phyloP scores from a whole-genome alignment of 2,113 vertebrate genomes.

The Cinclus mexicanus region DNA sequence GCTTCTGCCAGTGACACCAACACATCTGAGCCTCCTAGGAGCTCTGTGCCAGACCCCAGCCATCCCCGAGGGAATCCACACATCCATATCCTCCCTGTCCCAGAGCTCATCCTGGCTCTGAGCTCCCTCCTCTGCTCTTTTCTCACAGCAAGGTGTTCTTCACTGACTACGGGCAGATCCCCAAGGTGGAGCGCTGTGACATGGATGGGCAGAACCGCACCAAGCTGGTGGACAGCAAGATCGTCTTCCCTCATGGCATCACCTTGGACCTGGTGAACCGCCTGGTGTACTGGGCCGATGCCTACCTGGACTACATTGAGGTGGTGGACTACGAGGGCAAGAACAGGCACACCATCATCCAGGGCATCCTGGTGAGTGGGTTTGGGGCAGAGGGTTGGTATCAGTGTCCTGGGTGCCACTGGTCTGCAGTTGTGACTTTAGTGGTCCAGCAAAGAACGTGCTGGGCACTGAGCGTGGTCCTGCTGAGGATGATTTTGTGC shows the following conservation, averaged over 20 bases:
- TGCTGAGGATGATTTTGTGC: rapidly evolving
- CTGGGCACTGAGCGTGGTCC: rapidly evolving
- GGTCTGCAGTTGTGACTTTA: not conserved
- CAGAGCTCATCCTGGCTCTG: not conserved
- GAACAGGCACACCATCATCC: constrained; percentile 95
- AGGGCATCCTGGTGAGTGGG: constrained; percentile 90
- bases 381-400: not conserved
- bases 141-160: constrained; percentile 91
- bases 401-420: not conserved
- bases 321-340: constrained; percentile 98
- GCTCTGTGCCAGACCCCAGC: not conserved
- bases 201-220: constrained; percentile 98
- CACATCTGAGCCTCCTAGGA: not conserved
- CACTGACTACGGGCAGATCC: constrained; percentile 96
- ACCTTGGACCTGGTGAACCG: constrained; percentile 93
- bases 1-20: not conserved
- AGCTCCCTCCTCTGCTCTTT: not conserved
- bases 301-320: constrained; percentile 97
- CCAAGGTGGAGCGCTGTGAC: constrained; percentile 94
- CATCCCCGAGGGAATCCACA: rapidly evolving
- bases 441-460: not conserved
- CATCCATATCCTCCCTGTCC: not conserved
- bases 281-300: constrained; percentile 96
- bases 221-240: constrained; percentile 96
- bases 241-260: constrained; percentile 94